These are phyloP conservation scores for Idaea dimidiata DNA, from an alignment of 2,888 invertebrate species.

Conservation along the genomic window DNA sequence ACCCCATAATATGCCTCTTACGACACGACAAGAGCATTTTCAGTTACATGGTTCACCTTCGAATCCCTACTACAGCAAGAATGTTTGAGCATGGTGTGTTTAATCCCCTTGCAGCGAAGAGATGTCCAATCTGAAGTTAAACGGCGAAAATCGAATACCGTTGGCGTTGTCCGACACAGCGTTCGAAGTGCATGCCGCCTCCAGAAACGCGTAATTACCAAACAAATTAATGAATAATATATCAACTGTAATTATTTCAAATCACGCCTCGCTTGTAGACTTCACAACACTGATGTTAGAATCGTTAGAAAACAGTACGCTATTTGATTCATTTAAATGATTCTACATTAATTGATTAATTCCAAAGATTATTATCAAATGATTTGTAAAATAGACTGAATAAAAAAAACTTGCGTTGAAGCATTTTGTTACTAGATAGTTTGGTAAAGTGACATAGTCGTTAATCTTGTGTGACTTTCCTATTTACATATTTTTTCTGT, in stretches of 20 bases:
- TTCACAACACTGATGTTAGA: constrained; percentile 24
- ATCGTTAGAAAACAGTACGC: neutral
- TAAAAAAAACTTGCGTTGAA: too few species aligned
- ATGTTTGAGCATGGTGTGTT: constrained; percentile 32
- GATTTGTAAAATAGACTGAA: too few species aligned
- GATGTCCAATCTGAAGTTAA: constrained; percentile 77
- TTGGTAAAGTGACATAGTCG: too few species aligned
- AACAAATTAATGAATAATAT: constrained; percentile 13
- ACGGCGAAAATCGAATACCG: constrained; percentile 75
- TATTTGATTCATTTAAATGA: neutral
- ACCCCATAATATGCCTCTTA: too few species aligned
- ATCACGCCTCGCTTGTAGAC: constrained; percentile 49
- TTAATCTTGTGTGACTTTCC: too few species aligned
- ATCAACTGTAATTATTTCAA: constrained; percentile 34
- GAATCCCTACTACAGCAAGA: constrained; percentile 1
- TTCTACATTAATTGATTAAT: neutral
- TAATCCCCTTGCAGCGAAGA: constrained; percentile 71
- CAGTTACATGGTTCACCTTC: neutral
- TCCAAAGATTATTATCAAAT: too few species aligned
- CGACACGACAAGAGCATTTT: too few species aligned
- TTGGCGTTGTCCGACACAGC: constrained; percentile 77
- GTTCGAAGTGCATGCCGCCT: constrained; percentile 77
- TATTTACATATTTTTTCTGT: too few species aligned
- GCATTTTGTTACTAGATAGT: too few species aligned
- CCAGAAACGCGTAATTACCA: constrained; percentile 74